Evolutionary conservation across 2,888 invertebrate species (phyloP), one percentile per base, ranked within the genome.

Genomic region (Ectemnius lituratus): DNA sequence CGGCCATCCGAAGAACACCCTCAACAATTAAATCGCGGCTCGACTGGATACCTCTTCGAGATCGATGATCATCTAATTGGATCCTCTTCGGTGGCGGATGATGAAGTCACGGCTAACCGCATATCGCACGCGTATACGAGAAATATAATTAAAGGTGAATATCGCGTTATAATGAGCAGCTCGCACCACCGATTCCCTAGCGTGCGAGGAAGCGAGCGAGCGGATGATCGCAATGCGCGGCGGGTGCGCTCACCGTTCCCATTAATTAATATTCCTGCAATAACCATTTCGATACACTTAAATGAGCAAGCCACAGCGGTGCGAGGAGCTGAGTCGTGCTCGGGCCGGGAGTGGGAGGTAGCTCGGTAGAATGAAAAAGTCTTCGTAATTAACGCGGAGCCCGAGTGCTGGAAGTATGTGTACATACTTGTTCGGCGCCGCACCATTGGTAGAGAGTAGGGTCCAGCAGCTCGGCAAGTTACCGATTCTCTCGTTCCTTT

Each of bases 201-300:
- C 37, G 37, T 8, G 8, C 37, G 11, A 37, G 37, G 8, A 11
- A 37, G 37, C 11, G 4, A 37, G 11, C 37, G 37, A 37, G 37
- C 37, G 37, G 11, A 37, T 8, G 37, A 37, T 14, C 65, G n/a
- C 23, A 57, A 14, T 16, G 52, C 52, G 52, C 14, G 52, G 8
- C 49, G 14, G 13, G 49, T 13, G 49, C 16, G 49, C 47, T 37
- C 69, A 18, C 59, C 70, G 72, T 78, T 84, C 80, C 76, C 81
- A 80, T 82, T 86, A 85, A 87, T 87, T 87, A 85, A 81, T 82
- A 82, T 79, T 83, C 80, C 63, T 77, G 81, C 72, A 81, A 84
- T 86, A 84, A 85, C 84, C 86, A 75, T 86, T 81, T 65, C 78
- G 81, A 79, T 79, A 78, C 76, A 79, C 81, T 81, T 67, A 76